Evolutionary conservation across 2,113 vertebrate genomes (phyloP), one percentile per base, ranked within the genome.

Genomic region (Oryzias woworae): DNA sequence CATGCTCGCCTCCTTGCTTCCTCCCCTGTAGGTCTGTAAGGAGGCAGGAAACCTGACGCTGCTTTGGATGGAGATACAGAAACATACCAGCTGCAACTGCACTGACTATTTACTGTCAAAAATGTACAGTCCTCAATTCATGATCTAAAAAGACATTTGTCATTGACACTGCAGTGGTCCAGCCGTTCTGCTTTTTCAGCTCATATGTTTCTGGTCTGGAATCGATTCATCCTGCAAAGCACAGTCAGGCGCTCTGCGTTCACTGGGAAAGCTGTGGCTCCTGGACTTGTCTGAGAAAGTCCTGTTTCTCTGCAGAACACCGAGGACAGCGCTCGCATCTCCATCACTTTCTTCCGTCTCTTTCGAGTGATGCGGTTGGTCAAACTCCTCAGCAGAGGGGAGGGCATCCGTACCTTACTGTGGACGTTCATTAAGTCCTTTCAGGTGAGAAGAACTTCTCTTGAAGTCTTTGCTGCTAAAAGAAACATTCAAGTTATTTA

Each of bases 391-490:
- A 98, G 95, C 91, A 94, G 96, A 81, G 97, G 97, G 55, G 97
- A 99, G 90, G 97, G 97, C 77, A 99, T 99, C 82, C 95, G 97
- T 68, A 99, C 97, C 0, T 83, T 99, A 58, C 89, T 99, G 53
- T 99, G 97, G 97, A 99, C 97, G 12, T 99, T 99, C 68, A 97
- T 99, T 83, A 99, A 99, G 76, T 99, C 97, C 62, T 99, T 99
- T 87, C 97, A 99, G 95, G 97, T 98, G 75, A 91, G 90, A 3
- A 0, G 3, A 0, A n/a, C 13, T 6, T 2, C 10, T 15, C 10
- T n/a, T 43, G 16, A 50, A n/a, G 12, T 5, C 49, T 45, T 8
- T 20, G 8, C 41, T 1, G 53, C 42, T 20, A 16, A 43, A 12
- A 23, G 36, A 23, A 36, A 60, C 17, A 20, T 45, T 16, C 1